Evolutionary conservation across 2,888 invertebrate genomes (phyloP).

Genomic region (Idaea biselata): DNA sequence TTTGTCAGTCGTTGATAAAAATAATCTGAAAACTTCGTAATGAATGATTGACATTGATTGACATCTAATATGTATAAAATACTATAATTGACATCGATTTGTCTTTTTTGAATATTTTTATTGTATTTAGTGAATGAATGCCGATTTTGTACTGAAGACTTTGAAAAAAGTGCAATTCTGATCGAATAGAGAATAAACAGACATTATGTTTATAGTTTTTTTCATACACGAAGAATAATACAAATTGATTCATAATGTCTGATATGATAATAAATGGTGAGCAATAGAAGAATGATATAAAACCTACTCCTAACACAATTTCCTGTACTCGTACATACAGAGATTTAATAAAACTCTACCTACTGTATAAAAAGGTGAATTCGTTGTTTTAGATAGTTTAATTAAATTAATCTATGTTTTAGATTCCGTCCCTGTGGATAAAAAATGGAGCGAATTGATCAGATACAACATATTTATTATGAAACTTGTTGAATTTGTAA

Average conservation of each 20-base stretch:
- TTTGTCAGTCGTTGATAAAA: background rate
- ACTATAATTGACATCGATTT: background rate
- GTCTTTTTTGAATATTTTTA: background rate
- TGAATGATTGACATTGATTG: no score
- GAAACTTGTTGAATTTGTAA: slow-evolving; percentile 75
- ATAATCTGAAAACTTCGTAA: background rate
- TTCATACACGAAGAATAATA: slow-evolving; percentile 13
- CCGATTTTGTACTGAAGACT: background rate
- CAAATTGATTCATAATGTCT: slow-evolving; percentile 49
- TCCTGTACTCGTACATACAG: no score
- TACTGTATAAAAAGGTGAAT: background rate
- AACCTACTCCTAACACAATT: no score
- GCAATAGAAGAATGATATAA: background rate
- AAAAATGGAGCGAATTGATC: slow-evolving; percentile 70
- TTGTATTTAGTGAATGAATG: background rate
- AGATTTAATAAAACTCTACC: no score
- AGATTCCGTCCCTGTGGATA: slow-evolving; percentile 74
- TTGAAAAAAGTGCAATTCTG: background rate
- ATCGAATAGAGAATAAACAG: background rate
- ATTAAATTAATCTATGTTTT: no score
- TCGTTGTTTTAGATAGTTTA: no score
- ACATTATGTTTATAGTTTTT: background rate
- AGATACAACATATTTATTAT: slow-evolving; percentile 74
- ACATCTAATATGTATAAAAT: no score
- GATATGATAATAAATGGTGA: slow-evolving; percentile 76